Percentiles rank a stretch among this genome's conserved stretches.
These are phyloP conservation scores for Heteromyza rotundicornis DNA, from an alignment of 2,888 invertebrate species.

Conservation along the genomic window DNA sequence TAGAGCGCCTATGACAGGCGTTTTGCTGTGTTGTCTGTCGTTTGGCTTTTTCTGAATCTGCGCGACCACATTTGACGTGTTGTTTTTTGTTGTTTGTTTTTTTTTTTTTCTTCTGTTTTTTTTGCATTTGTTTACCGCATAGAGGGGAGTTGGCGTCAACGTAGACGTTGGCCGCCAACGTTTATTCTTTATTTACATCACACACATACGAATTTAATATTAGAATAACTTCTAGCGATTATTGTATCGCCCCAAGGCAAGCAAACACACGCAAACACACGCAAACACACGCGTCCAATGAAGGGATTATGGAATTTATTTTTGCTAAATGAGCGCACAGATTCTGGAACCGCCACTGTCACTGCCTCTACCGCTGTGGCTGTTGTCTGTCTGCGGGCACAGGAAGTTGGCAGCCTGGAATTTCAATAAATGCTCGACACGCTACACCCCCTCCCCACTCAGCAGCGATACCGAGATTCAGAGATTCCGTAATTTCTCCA, in stretches of 20 bases:
- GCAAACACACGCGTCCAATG: neutral
- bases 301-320: too few species aligned
- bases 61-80: neutral
- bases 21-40: neutral
- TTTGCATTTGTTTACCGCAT: neutral
- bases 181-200: neutral
- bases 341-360: too few species aligned
- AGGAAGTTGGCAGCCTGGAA: neutral
- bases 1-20: too few species aligned
- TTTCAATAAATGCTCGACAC: neutral
- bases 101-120: neutral
- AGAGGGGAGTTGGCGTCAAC: neutral
- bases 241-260: neutral
- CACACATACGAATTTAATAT: neutral
- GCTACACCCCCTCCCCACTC: neutral
- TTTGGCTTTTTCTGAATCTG: neutral
- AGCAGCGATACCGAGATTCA: neutral
- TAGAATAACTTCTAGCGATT: neutral
- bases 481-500: neutral
- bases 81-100: neutral
- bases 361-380: neutral
- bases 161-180: too few species aligned
- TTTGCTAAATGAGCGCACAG: too few species aligned
- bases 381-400: neutral
- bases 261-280: too few species aligned